Evolutionary conservation across 2,888 invertebrate genomes (phyloP).

Genomic region (Adelognathus sp.): DNA sequence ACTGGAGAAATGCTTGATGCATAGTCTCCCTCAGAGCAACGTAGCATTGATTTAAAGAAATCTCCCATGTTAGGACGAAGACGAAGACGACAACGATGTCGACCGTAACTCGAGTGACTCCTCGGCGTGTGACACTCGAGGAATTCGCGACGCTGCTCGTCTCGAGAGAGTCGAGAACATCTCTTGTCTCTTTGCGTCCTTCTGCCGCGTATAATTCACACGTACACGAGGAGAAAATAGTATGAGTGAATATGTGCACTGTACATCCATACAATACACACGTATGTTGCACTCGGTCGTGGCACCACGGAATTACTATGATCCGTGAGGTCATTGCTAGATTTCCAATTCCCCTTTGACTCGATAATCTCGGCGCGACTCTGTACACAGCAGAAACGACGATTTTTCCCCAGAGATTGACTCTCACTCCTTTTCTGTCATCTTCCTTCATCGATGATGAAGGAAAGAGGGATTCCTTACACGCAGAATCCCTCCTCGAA

Average conservation of each 20-base stretch:
- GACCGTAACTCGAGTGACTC: slow-evolving; percentile 47
- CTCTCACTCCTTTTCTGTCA: neutral
- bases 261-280: slow-evolving; percentile 25
- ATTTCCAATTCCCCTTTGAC: slow-evolving; percentile 52
- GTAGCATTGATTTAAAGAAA: slow-evolving; percentile 3
- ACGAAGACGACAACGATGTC: too few species aligned
- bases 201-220: slow-evolving; percentile 47
- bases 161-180: slow-evolving; percentile 39
- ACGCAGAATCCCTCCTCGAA: too few species aligned
- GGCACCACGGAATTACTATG: slow-evolving; percentile 35
- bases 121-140: slow-evolving; percentile 53
- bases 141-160: slow-evolving; percentile 48
- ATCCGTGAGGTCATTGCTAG: slow-evolving; percentile 45
- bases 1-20: neutral
- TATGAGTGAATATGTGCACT: slow-evolving; percentile 6
- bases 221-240: neutral
- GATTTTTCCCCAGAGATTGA: neutral
- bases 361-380: slow-evolving; percentile 30
- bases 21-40: too few species aligned
- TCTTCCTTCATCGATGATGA: neutral
- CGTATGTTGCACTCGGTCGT: neutral
- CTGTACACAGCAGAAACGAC: neutral
- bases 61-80: slow-evolving; percentile 17
- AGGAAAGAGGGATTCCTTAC: too few species aligned
- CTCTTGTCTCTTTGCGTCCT: slow-evolving; percentile 29